Evolutionary conservation across 2,113 vertebrate genomes (phyloP).

Genomic region (Hymenochirus boettgeri): DNA sequence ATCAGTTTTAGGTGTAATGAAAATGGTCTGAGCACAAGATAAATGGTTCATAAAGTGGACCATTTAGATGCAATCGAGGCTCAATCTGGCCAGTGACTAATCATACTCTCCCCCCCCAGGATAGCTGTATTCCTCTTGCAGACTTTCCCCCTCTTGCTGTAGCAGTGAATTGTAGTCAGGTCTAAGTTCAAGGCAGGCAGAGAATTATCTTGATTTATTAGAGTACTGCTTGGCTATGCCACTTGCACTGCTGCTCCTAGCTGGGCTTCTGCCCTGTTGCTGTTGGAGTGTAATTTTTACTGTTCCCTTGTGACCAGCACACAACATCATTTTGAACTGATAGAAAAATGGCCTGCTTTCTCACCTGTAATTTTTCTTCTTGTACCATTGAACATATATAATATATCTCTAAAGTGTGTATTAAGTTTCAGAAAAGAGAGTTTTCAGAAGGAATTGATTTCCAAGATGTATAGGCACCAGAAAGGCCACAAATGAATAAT

Average conservation of each 20-base stretch:
- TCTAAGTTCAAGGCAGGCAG: slow-evolving; percentile 95
- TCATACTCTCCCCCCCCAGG: slow-evolving; percentile 71
- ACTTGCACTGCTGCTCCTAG: slow-evolving; percentile 68
- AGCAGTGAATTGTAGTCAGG: slow-evolving; percentile 86
- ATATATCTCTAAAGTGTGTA: slow-evolving; percentile 90
- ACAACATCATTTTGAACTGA: slow-evolving; percentile 75
- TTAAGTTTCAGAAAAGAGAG: slow-evolving; percentile 82
- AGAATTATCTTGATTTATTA: slow-evolving; percentile 99
- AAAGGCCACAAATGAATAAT: slow-evolving; percentile 62
- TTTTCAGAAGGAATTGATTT: slow-evolving; percentile 96
- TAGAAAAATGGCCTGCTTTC: slow-evolving; percentile 87
- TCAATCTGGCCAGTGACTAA: slow-evolving; percentile 97
- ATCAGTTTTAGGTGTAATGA: slow-evolving; percentile 95
- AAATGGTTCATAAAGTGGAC: slow-evolving; percentile 98
- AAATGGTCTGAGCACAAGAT: slow-evolving; percentile 97
- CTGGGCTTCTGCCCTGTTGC: slow-evolving; percentile 78
- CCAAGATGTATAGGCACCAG: slow-evolving; percentile 73
- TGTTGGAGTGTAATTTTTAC: slow-evolving; percentile 81
- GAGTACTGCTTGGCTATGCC: slow-evolving; percentile 68
- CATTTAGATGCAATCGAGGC: slow-evolving; percentile 96
- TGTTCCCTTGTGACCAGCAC: slow-evolving; percentile 78
- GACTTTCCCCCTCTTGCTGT: slow-evolving; percentile 61
- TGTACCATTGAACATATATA: slow-evolving; percentile 83
- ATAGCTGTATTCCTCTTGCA: slow-evolving; percentile 74
- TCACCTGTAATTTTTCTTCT: slow-evolving; percentile 84